Percentiles rank a stretch among this genome's conserved stretches.
Conservation (phyloP, 1,140 invertebrate genomes). For the Homarus americanus region DNA sequence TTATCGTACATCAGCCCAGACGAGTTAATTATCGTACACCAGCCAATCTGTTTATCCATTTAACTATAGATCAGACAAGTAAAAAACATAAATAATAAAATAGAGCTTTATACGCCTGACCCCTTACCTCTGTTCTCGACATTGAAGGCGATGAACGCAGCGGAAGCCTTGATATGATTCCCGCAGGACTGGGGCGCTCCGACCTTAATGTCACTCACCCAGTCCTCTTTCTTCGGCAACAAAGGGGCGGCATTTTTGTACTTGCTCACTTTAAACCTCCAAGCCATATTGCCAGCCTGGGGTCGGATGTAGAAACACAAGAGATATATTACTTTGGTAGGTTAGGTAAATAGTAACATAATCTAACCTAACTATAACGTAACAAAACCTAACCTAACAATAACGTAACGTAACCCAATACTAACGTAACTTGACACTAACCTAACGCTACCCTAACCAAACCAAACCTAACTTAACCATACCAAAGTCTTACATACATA, state of each 20-base stretch:
- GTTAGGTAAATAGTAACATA: no score
- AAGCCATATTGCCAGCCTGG: constrained; percentile 78
- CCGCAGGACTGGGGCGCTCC: constrained; percentile 95
- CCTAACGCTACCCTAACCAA: no score
- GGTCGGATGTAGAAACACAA: neutral
- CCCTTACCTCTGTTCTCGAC: constrained; percentile 83
- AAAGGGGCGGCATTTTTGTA: constrained; percentile 97
- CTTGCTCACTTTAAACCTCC: constrained; percentile 97
- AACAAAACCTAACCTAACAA: neutral
- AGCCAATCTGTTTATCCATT: no score
- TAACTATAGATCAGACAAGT: no score
- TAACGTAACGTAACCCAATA: neutral
- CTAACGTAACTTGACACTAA: neutral
- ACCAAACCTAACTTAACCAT: no score
- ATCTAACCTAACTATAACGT: neutral
- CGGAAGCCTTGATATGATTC: constrained; percentile 95
- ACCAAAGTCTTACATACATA: no score
- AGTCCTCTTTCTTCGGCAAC: constrained; percentile 93
- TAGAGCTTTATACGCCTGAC: no score
- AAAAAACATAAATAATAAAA: no score
- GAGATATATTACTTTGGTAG: no score
- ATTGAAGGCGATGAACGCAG: constrained; percentile 95
- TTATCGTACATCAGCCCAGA: no score
- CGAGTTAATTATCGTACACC: no score
- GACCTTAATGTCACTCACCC: constrained; percentile 92